phyloP scores from a whole-genome alignment of 2,888 invertebrate species.

The Ichneumoninae sp. region DNA sequence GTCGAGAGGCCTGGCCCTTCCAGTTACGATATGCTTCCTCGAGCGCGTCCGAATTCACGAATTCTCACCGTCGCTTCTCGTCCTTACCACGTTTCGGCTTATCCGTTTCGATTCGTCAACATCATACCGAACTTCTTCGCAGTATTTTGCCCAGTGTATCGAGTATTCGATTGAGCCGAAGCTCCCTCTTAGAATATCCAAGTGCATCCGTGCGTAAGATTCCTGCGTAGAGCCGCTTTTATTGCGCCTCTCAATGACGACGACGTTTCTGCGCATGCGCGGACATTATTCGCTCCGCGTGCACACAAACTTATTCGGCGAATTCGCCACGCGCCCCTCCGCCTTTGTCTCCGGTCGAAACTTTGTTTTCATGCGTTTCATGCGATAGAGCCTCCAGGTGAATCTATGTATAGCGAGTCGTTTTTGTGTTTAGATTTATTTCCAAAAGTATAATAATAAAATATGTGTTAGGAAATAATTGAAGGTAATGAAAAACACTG shows the following conservation, averaged over 20 bases:
- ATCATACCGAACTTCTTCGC: conserved; percentile 23
- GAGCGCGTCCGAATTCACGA: conserved; percentile 45
- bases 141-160: conserved; percentile 37
- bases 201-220: no score
- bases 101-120: conserved; percentile 17
- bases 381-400: conserved; percentile 11
- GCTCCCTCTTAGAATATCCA: neutral
- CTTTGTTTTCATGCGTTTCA: conserved; percentile 51
- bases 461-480: no score
- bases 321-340: conserved; percentile 36
- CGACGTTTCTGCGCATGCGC: neutral
- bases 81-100: neutral
- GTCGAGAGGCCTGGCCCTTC: conserved; percentile 3
- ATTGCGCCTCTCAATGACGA: neutral
- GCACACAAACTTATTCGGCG: conserved; percentile 26
- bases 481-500: no score
- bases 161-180: conserved; percentile 36
- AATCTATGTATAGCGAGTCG: neutral
- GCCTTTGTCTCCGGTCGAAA: neutral
- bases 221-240: no score
- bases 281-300: neutral
- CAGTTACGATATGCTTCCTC: conserved; percentile 47
- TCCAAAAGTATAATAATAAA: no score
- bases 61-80: neutral
- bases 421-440: neutral